Percentiles rank a stretch among this genome's conserved stretches.
These are phyloP conservation scores for Baronia brevicornis DNA, from an alignment of 2,888 invertebrate genomes.

Conservation along the genomic window DNA sequence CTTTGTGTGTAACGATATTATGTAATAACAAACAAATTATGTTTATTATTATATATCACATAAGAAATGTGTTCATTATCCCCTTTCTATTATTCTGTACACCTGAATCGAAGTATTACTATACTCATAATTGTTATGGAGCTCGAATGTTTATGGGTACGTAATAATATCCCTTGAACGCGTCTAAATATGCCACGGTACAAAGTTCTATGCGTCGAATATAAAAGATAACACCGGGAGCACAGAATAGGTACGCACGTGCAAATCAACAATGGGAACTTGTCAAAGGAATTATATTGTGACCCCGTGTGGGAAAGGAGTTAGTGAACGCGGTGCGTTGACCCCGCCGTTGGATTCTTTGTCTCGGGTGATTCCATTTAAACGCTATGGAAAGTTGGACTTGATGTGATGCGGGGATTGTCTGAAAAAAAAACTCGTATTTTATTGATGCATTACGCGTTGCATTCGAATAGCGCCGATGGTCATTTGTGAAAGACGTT, in stretches of 20 bases:
- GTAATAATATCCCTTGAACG: conserved; percentile 4
- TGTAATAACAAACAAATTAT: too few species aligned
- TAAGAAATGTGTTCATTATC: too few species aligned
- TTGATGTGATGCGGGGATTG: conserved; percentile 26
- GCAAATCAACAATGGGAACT: conserved; percentile 31
- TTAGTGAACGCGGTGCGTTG: conserved; percentile 18
- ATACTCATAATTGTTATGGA: too few species aligned
- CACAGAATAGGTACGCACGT: conserved; percentile 27
- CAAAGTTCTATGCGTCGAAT: conserved; percentile 3
- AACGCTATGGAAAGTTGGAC: conserved; percentile 29
- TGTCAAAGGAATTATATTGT: conserved; percentile 6
- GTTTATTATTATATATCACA: too few species aligned
- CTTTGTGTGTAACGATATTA: too few species aligned
- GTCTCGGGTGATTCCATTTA: conserved; percentile 27
- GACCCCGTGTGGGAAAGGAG: conserved; percentile 12
- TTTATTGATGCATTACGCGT: conserved; percentile 38
- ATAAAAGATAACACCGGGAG: too few species aligned
- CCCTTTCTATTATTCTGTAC: too few species aligned
- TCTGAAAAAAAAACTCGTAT: conserved; percentile 28
- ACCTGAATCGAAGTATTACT: too few species aligned
- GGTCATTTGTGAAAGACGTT: conserved; percentile 31
- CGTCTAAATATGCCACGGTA: conserved; percentile 2
- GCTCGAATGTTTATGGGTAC: too few species aligned
- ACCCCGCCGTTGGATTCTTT: conserved; percentile 23
- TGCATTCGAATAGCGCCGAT: conserved; percentile 28